Percentiles rank a stretch among this genome's conserved stretches.
phyloP scores from a whole-genome alignment of 1,140 invertebrate species.

The Drosophila persimilis region DNA sequence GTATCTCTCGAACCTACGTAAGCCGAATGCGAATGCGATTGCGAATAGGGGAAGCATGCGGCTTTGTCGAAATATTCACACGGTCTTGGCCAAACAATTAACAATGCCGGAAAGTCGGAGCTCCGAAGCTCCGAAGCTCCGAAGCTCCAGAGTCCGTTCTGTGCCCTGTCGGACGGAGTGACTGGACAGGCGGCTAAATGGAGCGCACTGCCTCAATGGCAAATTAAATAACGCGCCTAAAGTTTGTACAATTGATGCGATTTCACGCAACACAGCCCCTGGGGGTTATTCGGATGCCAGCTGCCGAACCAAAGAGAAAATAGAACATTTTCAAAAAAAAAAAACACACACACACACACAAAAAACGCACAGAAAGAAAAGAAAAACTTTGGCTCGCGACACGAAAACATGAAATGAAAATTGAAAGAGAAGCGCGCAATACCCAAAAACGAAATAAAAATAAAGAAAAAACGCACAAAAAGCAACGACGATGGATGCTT shows the following conservation, averaged over 20 bases:
- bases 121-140: not conserved
- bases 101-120: slow-evolving; percentile 11
- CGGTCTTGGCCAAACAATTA: slow-evolving; percentile 39
- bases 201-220: slow-evolving; percentile 77
- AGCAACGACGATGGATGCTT: slow-evolving; percentile 21
- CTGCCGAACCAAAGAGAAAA: slow-evolving; percentile 5
- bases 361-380: slow-evolving; percentile 3
- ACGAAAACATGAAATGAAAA: slow-evolving; percentile 58
- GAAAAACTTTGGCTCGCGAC: slow-evolving; percentile 27
- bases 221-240: slow-evolving; percentile 81
- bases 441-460: slow-evolving; percentile 38
- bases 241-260: slow-evolving; percentile 81
- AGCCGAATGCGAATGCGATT: slow-evolving; percentile 51
- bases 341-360: slow-evolving; percentile 7
- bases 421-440: slow-evolving; percentile 51
- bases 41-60: slow-evolving; percentile 11
- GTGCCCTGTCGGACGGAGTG: slow-evolving; percentile 16
- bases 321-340: slow-evolving; percentile 7
- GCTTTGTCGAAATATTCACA: slow-evolving; percentile 21
- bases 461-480: slow-evolving; percentile 38
- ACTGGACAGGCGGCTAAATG: slow-evolving; percentile 68
- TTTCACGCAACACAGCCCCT: slow-evolving; percentile 71
- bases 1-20: slow-evolving; percentile 35
- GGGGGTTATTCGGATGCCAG: slow-evolving; percentile 37
- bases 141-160: slow-evolving; percentile 5